These are phyloP conservation scores for Pachyramphus minor DNA, from an alignment of 2,113 vertebrate genomes.

Conservation along the genomic window DNA sequence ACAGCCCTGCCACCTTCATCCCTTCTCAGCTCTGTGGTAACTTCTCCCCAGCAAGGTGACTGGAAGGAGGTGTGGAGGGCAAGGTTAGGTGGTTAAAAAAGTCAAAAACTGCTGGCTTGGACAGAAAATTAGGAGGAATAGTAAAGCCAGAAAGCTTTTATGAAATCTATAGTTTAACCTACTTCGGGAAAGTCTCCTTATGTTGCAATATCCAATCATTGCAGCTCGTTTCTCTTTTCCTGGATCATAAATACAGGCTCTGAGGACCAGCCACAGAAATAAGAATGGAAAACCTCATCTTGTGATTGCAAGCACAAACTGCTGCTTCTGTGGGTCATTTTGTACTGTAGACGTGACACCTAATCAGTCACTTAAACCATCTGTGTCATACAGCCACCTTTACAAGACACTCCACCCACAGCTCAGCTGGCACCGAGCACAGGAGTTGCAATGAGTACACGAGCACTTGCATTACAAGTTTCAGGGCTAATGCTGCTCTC, in stretches of 20 bases:
- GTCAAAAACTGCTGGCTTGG: not conserved
- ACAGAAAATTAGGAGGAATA: not conserved
- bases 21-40: not conserved
- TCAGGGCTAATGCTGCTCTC: not conserved
- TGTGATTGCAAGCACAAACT: not conserved
- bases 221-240: not conserved
- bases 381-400: not conserved
- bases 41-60: not conserved
- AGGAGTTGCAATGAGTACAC: accelerated
- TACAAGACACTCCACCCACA: not conserved
- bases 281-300: not conserved
- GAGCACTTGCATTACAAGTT: not conserved
- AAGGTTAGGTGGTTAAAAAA: not conserved
- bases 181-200: not conserved
- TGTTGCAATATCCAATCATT: not conserved
- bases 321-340: not conserved
- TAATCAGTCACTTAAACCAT: not conserved
- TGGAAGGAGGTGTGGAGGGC: not conserved
- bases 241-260: not conserved
- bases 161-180: not conserved
- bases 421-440: not conserved
- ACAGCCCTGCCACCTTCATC: not conserved
- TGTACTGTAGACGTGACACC: not conserved
- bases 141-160: not conserved
- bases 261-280: not conserved